Evolutionary conservation across 2,888 invertebrate genomes (phyloP), one percentile per base, ranked within the genome.

Genomic region (Geophilus truncorum): DNA sequence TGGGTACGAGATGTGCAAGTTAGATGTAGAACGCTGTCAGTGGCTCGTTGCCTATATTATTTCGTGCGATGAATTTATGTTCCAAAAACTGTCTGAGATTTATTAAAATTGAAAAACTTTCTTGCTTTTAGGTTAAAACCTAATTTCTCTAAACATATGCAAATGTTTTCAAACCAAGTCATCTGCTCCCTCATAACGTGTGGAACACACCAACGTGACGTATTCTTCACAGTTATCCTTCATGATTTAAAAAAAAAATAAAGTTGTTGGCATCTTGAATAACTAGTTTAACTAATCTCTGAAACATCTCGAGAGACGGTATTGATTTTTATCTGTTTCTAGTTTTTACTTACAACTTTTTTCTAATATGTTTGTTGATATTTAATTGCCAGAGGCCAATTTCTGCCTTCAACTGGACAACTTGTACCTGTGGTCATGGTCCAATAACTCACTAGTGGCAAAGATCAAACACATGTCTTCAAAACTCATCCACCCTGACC

Each of bases 401-500:
- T 40, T 12, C 15, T 18, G 51, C 51, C 62, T 18, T 25, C 28
- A 70, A 70, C 7, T 28, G 28, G 25, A 70, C 70, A 51, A 51
- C 51, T 25, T 28, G 25, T 28, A 70, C 25, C 28, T 70, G 70
- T 28, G 28, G 70, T 70, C 70, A 70, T 25, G 70, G 28, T 28
- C 70, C 70, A 70, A 70, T 70, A 70, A 28, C 25, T 70, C 70
- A 70, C 28, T 25, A 70, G n/a, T 25, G 70, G 9, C 70, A 70
- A 70, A 70, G 70, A 70, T 6, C 70, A 70, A 45, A 45, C 45
- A 70, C 70, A 25, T 10, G 28, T 70, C 70, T 70, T n/a, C 25
- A 6, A 12, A 70, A 28, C 70, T 70, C 70, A 70, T 70, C 70
- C 28, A 70, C 70, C 70, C 25, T 70, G 70, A 70, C 70, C 70